These are phyloP conservation scores for Oxycera nigricornis DNA, from an alignment of 2,888 invertebrate species.

Conservation along the genomic window DNA sequence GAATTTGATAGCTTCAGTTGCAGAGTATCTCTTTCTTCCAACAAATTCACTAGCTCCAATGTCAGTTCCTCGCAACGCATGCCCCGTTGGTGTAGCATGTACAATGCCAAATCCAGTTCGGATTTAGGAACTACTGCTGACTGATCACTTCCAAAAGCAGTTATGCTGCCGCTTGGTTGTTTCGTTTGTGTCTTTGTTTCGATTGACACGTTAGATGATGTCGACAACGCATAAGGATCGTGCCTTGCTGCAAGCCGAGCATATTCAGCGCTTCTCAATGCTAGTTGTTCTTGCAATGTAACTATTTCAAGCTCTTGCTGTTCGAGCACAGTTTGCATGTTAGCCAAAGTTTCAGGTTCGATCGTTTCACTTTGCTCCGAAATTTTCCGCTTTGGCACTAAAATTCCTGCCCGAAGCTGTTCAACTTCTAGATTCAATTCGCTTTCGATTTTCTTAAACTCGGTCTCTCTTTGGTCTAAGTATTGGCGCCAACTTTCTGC, in stretches of 20 bases:
- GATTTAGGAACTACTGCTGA: constrained; percentile 61
- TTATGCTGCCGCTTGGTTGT: constrained; percentile 22
- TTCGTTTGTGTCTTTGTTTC: constrained; percentile 16
- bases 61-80: constrained; percentile 87
- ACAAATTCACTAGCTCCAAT: constrained; percentile 78
- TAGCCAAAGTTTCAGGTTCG: constrained; percentile 50
- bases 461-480: constrained; percentile 69
- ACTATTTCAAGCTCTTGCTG: constrained; percentile 78
- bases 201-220: constrained; percentile 42
- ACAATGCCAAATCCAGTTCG: constrained; percentile 80
- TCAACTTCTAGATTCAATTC: constrained; percentile 65
- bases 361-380: constrained; percentile 51
- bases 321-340: constrained; percentile 67
- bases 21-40: constrained; percentile 85
- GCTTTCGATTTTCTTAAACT: constrained; percentile 66
- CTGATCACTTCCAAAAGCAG: not conserved
- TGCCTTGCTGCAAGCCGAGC: constrained; percentile 63
- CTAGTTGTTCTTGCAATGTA: constrained; percentile 73
- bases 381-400: constrained; percentile 46
- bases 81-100: constrained; percentile 86
- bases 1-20: constrained; percentile 84
- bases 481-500: constrained; percentile 76
- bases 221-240: constrained; percentile 55
- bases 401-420: constrained; percentile 59
- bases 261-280: constrained; percentile 67